Conservation (phyloP, 1,140 invertebrate genomes). For the Drosophila athabasca region DNA sequence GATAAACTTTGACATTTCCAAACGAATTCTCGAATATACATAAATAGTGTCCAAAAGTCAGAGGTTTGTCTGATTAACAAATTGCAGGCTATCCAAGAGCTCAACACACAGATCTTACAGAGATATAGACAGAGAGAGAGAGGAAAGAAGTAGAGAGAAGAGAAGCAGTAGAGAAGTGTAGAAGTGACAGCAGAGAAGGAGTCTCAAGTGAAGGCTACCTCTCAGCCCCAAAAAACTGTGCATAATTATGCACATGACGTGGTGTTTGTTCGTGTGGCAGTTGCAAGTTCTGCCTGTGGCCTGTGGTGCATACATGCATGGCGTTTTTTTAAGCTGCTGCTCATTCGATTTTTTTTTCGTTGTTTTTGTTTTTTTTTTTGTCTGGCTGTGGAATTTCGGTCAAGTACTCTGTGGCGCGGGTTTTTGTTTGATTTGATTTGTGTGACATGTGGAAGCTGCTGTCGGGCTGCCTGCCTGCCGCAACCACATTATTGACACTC, state of each 20-base stretch:
- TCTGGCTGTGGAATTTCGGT: constrained; percentile 69
- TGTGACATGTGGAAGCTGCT: constrained; percentile 77
- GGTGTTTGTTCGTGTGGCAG: constrained; percentile 16
- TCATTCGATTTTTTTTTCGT: constrained; percentile 31
- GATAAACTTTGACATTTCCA: constrained; percentile 34
- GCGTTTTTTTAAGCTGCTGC: constrained; percentile 25
- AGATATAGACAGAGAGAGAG: constrained; percentile 8
- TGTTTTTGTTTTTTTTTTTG: constrained; percentile 3
- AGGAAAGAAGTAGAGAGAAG: constrained; percentile 7
- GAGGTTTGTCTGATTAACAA: constrained; percentile 57
- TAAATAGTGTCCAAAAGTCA: neutral
- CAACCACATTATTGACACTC: constrained; percentile 69
- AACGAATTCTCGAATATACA: constrained; percentile 11
- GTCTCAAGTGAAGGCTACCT: constrained; percentile 21
- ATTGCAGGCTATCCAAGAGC: constrained; percentile 33
- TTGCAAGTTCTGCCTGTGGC: constrained; percentile 26
- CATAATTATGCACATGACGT: constrained; percentile 66
- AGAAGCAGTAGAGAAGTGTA: neutral
- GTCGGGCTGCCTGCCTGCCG: constrained; percentile 4
- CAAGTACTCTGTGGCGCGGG: constrained; percentile 64
- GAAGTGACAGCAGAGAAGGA: constrained; percentile 5
- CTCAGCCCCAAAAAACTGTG: constrained; percentile 38
- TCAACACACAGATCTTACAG: neutral
- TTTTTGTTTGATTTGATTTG: constrained; percentile 73
- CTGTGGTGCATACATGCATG: neutral